Conservation (phyloP, 2,113 vertebrate species). For the Rhipidura dahli region DNA sequence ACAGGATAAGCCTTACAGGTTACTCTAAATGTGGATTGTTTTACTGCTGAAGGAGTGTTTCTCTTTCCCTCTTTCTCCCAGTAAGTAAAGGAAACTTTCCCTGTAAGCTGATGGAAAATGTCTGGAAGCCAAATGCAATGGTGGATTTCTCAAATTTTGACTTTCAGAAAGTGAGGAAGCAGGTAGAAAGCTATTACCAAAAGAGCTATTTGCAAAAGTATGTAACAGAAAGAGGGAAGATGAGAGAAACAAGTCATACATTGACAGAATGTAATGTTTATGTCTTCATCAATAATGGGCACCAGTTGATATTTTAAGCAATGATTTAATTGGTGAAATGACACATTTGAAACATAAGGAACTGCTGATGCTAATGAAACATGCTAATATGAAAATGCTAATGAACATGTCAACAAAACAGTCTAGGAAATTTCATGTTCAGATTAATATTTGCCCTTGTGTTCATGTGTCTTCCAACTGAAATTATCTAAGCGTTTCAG, state of each 20-base stretch:
- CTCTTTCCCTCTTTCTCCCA: not conserved
- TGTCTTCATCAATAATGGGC: not conserved
- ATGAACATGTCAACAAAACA: not conserved
- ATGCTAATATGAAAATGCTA: not conserved
- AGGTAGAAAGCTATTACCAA: not conserved
- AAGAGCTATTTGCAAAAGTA: not conserved
- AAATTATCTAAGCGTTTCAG: not conserved
- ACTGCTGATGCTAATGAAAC: not conserved
- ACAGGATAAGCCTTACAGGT: not conserved
- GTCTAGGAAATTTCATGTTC: not conserved
- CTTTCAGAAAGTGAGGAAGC: not conserved
- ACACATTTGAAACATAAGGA: not conserved
- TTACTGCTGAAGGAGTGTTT: not conserved
- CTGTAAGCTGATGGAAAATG: not conserved
- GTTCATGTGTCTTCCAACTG: not conserved
- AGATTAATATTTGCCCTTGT: not conserved
- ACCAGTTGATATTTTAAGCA: not conserved
- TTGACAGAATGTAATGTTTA: not conserved
- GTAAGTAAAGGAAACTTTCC: not conserved
- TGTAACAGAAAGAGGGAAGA: not conserved
- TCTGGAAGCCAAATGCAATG: not conserved
- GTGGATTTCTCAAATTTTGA: not conserved
- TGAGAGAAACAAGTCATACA: not conserved
- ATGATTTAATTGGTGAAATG: not conserved
- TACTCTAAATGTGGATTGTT: not conserved